Evolutionary conservation across 2,888 invertebrate species (phyloP), one percentile per base, ranked within the genome.

Genomic region (Cacoxenus indagator): DNA sequence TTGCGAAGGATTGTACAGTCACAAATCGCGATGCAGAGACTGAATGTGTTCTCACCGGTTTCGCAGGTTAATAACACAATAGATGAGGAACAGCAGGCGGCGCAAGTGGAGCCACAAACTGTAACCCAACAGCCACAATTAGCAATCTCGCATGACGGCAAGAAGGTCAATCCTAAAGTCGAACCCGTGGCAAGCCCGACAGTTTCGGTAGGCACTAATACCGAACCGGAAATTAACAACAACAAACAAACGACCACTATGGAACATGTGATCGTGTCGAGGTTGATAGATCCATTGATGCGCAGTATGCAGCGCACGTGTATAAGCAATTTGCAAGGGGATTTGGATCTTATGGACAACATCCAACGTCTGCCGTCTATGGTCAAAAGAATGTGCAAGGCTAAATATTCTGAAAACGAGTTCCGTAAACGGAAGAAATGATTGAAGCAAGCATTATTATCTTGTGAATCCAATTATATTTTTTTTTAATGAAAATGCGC

Each of bases 261-360:
- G 1, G 78, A 82, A 62, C 86, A 84, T 64, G 48, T 85, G 0
- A 78, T 86, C 1, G 78, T 71, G 27, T 73, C 77, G 0, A 84
- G 78, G 62, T 78, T 87, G 0, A 82, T 87, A 22, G 77, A 79
- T 57, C 87, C 87, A 2, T 79, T 86, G 74, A 74, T 83, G 24
- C 82, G 78, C 1, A 84, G 81, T 29, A 68, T 87, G 5, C 85
- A 82, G 51, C 78, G 79, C 0, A 78, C 86, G 77, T 85, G 78
- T 66, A 64, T 85, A 1, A 78, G 82, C 51, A 84, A 78, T 61
- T 69, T 87, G 1, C 75, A 75, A 5, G 83, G 84, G 48, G 83
- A 86, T 69, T 78, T 84, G 73, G 67, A 75, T 0, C 69, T 87
- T 0, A 76, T 86, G 75, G 82, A 87, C 43, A 85, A 85, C 24